Percentiles rank a stretch among this genome's conserved stretches.
phyloP scores from a whole-genome alignment of 2,888 invertebrate species.

The Ennomos fuscantarius region DNA sequence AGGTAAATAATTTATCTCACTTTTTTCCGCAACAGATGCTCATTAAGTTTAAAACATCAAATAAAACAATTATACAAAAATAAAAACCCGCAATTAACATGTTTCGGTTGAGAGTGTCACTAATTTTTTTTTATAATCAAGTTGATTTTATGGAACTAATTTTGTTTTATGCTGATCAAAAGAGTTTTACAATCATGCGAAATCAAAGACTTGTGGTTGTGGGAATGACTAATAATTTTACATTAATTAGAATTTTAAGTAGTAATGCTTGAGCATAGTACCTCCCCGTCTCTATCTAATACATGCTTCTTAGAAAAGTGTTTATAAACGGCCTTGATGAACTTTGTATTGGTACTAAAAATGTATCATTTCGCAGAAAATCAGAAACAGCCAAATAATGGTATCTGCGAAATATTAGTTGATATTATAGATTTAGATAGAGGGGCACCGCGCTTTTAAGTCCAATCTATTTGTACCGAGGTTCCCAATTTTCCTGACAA shows the following conservation, averaged over 20 bases:
- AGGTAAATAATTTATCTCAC: conserved; percentile 32
- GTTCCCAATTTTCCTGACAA: no score
- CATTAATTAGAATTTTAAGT: conserved; percentile 51
- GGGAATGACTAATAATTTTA: conserved; percentile 42
- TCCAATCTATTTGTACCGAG: no score
- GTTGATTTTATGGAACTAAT: conserved; percentile 30
- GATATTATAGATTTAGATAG: no score
- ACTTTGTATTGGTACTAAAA: conserved; percentile 1
- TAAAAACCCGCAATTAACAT: conserved; percentile 44
- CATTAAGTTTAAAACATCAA: conserved; percentile 21
- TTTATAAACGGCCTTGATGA: conserved; percentile 1
- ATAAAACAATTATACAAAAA: conserved; percentile 31
- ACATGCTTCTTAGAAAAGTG: conserved; percentile 18
- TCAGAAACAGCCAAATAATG: no score
- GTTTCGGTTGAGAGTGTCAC: conserved; percentile 27
- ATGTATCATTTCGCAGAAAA: no score
- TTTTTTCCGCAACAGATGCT: conserved; percentile 41
- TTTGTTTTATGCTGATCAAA: conserved; percentile 38
- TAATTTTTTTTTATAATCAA: conserved; percentile 40
- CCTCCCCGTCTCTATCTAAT: neutral
- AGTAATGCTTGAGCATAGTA: conserved; percentile 1
- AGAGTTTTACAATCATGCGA: conserved; percentile 36
- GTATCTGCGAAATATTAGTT: no score
- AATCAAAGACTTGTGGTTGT: conserved; percentile 17
- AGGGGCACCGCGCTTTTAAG: no score